These are phyloP conservation scores for Peromyscus polionotus DNA, from an alignment of 2,113 vertebrate species.

Conservation along the genomic window DNA sequence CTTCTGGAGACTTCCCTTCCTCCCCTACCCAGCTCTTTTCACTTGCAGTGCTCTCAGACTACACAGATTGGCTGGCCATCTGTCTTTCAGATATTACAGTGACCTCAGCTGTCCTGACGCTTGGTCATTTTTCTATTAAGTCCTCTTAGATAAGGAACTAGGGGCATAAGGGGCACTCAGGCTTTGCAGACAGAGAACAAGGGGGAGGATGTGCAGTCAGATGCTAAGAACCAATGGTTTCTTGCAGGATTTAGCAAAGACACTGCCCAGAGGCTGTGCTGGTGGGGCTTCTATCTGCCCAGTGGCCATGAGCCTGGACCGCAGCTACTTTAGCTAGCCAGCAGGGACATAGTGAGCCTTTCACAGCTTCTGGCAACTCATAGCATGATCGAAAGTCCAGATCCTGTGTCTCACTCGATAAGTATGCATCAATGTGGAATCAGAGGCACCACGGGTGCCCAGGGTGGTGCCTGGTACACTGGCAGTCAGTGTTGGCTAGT, in stretches of 20 bases:
- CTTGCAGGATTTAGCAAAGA: not conserved
- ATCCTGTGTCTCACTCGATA: not conserved
- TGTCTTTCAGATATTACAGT: not conserved
- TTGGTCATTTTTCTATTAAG: not conserved
- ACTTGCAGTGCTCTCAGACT: not conserved
- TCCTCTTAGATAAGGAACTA: not conserved
- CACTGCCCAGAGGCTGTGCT: not conserved
- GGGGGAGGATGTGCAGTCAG: rapidly evolving
- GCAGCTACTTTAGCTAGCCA: not conserved
- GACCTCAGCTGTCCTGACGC: not conserved
- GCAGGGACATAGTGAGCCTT: not conserved
- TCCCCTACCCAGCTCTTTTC: not conserved
- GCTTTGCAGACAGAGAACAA: not conserved
- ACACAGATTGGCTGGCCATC: not conserved
- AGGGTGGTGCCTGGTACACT: not conserved
- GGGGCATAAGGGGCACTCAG: not conserved
- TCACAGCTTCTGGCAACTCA: not conserved
- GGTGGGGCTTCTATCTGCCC: not conserved
- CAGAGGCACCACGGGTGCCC: not conserved
- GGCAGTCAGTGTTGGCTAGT: not conserved
- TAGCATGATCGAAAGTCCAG: not conserved
- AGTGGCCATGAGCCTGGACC: not conserved
- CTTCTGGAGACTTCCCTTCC: not conserved
- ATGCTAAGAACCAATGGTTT: not conserved
- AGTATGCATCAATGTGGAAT: not conserved